Percentiles rank a stretch among this genome's conserved stretches.
phyloP scores from a whole-genome alignment of 2,113 vertebrate genomes.

The Paedocypris sp. region DNA sequence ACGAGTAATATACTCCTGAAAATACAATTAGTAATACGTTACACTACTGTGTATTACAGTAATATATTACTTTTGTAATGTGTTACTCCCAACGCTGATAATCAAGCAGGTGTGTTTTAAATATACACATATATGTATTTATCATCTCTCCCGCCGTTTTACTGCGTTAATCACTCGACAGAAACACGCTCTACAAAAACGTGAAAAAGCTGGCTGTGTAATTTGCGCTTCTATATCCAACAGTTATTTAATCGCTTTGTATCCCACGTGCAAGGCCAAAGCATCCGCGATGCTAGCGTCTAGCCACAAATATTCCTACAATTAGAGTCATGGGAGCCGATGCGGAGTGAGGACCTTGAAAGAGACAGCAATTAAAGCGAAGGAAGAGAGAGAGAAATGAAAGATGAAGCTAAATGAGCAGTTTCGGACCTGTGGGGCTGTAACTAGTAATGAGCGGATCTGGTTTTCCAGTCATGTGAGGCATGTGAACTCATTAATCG shows the following conservation, averaged over 20 bases:
- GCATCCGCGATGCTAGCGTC: conserved; percentile 42
- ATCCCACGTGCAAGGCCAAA: conserved; percentile 38
- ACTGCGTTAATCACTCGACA: too few species aligned
- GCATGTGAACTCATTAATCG: not conserved
- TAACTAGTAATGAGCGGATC: conserved; percentile 6
- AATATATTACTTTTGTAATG: too few species aligned
- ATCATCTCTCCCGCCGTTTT: too few species aligned
- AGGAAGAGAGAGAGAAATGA: conserved; percentile 38
- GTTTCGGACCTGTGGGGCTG: conserved; percentile 2
- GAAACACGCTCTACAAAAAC: too few species aligned
- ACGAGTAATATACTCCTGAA: too few species aligned
- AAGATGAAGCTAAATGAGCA: conserved; percentile 12
- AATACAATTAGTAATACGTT: too few species aligned
- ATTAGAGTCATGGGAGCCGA: conserved; percentile 45
- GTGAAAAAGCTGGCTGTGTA: too few species aligned
- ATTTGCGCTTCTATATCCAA: conserved; percentile 36
- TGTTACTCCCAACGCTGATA: too few species aligned
- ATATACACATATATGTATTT: too few species aligned
- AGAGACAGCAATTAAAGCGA: conserved; percentile 44
- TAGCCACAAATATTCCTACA: conserved; percentile 55
- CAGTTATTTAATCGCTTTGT: conserved; percentile 57
- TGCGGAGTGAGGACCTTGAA: conserved; percentile 30
- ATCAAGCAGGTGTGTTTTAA: too few species aligned
- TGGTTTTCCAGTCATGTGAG: not conserved
- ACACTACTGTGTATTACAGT: too few species aligned